Evolutionary conservation across 1,140 invertebrate species (phyloP), one percentile per base, ranked within the genome.

Genomic region (Plectrocnemia conspersa): DNA sequence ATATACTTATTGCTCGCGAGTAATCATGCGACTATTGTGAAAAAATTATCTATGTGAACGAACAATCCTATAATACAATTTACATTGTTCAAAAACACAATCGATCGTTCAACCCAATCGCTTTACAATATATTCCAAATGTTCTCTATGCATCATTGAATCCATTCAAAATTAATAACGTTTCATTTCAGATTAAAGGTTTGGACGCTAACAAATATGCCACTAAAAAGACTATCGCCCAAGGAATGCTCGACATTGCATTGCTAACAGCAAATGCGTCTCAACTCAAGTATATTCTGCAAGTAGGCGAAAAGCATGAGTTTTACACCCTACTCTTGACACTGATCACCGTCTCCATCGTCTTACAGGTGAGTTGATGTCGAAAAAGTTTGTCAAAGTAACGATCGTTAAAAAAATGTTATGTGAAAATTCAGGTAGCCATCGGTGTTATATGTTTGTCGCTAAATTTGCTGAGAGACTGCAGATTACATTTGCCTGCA

Each of bases 161-260:
- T n/a, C n/a, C n/a, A n/a, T n/a, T n/a, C n/a, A n/a, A n/a, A n/a
- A n/a, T n/a, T n/a, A n/a, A n/a, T n/a, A n/a, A n/a, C n/a, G 6
- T 29, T 42, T 50, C 3, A 19, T 74, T 75, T 22, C 67, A 80
- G 79, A 68, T 79, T 67, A 86, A 85, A 67, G 75, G 79, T 1
- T 70, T 91, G 63, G 86, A 91, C 61, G 82, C 85, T 0, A 91
- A 90, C 68, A 77, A 82, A 54, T 91, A 91, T 79, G 87, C 89
- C 0, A 91, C 88, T 1, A 91, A 90, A 68, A 91, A 92, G 70
- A 91, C 89, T 0, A 87, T 91, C 32, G 88, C 88, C 0, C 89
- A 91, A 69, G 86, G 86, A 10, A 83, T 88, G 79, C 73, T 88
- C 58, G 85, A 88, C 64, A 87, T 91, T 50, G 87, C 88, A 0